phyloP scores from a whole-genome alignment of 2,888 invertebrate species.

The Neoitamus cyanurus region DNA sequence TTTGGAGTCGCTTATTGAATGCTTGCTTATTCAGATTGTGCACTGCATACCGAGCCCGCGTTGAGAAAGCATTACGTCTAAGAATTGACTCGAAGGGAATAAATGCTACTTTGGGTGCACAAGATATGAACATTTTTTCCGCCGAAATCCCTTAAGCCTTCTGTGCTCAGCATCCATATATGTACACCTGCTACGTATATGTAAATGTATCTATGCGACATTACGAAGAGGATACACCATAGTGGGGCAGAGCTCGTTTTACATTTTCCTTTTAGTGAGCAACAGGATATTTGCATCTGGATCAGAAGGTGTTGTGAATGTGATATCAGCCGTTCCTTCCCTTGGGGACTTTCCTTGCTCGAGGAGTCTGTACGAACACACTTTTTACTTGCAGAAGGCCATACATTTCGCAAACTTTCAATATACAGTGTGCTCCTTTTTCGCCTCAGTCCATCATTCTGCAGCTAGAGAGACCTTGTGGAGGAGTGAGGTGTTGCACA shows the following conservation, averaged over 20 bases:
- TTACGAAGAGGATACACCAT: background rate
- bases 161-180: background rate
- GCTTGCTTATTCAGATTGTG: background rate
- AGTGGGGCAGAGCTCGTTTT: background rate
- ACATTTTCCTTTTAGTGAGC: slow-evolving; percentile 13
- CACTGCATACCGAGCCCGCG: background rate
- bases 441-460: background rate
- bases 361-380: background rate
- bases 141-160: slow-evolving; percentile 3
- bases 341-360: background rate
- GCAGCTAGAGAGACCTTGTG: background rate
- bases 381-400: background rate
- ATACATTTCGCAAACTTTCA: background rate
- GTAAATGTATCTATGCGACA: background rate
- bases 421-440: background rate
- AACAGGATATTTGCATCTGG: slow-evolving; percentile 30
- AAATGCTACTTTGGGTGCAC: background rate
- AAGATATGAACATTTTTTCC: slow-evolving; percentile 8
- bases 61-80: background rate
- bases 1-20: background rate
- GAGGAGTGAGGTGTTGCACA: background rate
- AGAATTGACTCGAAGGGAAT: slow-evolving; percentile 11
- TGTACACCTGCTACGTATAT: background rate
- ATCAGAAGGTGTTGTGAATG: slow-evolving; percentile 10
- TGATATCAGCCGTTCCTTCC: slow-evolving; percentile 1